Base-by-base conservation (phyloP, 2,888 invertebrate species). In the Microplitis manilae region DNA sequence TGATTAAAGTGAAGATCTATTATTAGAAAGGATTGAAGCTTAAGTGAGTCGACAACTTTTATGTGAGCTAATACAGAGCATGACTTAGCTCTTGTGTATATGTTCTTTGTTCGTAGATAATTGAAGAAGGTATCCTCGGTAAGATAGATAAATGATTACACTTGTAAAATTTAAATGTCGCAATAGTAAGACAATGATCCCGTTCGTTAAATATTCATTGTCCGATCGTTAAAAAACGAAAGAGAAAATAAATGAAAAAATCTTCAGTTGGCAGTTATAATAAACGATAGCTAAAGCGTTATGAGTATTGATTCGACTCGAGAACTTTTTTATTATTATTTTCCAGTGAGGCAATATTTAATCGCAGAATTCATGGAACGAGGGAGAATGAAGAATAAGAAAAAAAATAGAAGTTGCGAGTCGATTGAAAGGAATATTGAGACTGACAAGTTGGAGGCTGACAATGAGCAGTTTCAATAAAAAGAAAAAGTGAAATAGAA, bases 371-470 rank as follows among this genome's bases (percentile, higher is more conserved):
- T 30, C 30, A 65, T 13, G 20, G 65, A 65, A 65, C n/a, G 30
- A 50, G 41, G 68, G 65, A 20, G 65, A 20, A 60, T 20, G 20
- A 17, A 76, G 41, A 60, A 50, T 30, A 40, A 62, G 61, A 41
- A 40, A 61, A 6, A 70, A 71, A 41, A 68, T 17, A 68, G n/a
- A 73, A 17, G 50, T 40, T 39, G 50, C 70, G 73, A 73, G 38
- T 65, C 59, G 40, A 77, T 77, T 73, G 77, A 68, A 77, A 68
- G 41, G 68, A 73, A 77, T 77, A 73, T 65, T 73, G 73, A 76
- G 72, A 68, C 68, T 68, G 50, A 13, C 17, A 60, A 64, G 68
- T 69, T 67, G 64, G 39, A 15, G 62, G 50, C 73, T 77, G 68
- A 77, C 77, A 77, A 77, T 77, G 77, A 77, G 64, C 68, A 72